Conservation (phyloP, 1,140 invertebrate genomes). For the Apis florea region DNA sequence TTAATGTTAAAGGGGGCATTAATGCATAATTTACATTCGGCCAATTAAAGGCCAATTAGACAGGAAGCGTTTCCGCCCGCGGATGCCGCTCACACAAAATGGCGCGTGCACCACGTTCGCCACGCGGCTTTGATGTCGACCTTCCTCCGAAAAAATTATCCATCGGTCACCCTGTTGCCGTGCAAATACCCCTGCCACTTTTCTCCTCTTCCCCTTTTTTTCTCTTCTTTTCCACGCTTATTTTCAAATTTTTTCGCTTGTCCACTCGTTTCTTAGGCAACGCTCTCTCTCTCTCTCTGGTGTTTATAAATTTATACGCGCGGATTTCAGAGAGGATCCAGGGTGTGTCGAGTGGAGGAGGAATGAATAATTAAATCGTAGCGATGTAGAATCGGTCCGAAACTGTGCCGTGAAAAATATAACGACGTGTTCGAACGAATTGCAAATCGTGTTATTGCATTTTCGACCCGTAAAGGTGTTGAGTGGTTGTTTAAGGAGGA, state of each 20-base stretch:
- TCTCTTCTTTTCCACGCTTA: neutral
- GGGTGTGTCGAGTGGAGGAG: neutral
- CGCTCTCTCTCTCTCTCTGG: neutral
- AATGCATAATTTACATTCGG: constrained; percentile 57
- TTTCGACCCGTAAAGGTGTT: neutral
- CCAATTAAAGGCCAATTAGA: constrained; percentile 58
- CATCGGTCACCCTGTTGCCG: constrained; percentile 12
- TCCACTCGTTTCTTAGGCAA: constrained; percentile 3
- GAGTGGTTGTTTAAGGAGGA: too few species aligned
- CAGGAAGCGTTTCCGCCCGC: constrained; percentile 32
- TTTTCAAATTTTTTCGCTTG: constrained; percentile 17
- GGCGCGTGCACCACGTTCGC: neutral
- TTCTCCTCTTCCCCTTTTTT: too few species aligned
- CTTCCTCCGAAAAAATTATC: constrained; percentile 40
- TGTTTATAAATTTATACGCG: constrained; percentile 21
- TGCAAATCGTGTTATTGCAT: constrained; percentile 39
- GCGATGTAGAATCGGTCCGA: constrained; percentile 14
- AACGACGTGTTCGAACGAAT: constrained; percentile 45
- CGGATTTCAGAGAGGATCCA: neutral
- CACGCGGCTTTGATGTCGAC: constrained; percentile 30
- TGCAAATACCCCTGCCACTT: neutral
- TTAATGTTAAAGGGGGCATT: constrained; percentile 51
- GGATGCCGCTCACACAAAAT: constrained; percentile 13
- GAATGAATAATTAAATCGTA: constrained; percentile 30
- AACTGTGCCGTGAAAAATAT: constrained; percentile 38